phyloP scores from a whole-genome alignment of 2,113 vertebrate genomes.

The Erpornis zantholeuca region DNA sequence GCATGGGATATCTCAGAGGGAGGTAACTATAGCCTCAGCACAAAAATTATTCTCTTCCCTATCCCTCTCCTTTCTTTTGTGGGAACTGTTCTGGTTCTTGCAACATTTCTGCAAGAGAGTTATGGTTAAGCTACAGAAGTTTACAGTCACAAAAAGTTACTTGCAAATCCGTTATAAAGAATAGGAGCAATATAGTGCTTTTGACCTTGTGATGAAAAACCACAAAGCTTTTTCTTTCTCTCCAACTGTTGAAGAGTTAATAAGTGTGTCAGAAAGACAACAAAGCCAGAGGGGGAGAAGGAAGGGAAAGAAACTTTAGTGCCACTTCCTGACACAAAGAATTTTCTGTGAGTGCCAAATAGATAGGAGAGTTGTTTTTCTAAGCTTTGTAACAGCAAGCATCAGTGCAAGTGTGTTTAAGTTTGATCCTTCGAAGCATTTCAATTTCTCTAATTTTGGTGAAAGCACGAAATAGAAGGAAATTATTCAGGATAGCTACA shows the following conservation, averaged over 20 bases:
- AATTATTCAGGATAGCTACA: background rate
- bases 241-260: background rate
- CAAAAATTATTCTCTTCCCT: background rate
- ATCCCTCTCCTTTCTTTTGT: background rate
- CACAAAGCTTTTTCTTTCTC: background rate
- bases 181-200: background rate
- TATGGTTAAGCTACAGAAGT: background rate
- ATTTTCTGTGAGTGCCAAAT: background rate
- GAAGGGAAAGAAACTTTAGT: background rate
- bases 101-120: background rate
- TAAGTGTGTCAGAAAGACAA: background rate
- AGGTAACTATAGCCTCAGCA: background rate
- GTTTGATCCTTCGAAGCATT: background rate
- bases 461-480: background rate
- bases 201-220: background rate
- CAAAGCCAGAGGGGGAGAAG: background rate
- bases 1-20: background rate
- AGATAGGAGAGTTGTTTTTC: background rate
- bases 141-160: background rate
- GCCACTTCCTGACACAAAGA: background rate
- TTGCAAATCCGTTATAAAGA: background rate
- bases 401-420: background rate
- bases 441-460: background rate
- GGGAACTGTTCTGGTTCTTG: background rate
- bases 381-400: background rate